Evolutionary conservation across 2,113 vertebrate genomes (phyloP).

Genomic region (Sakesphorus luctuosus): DNA sequence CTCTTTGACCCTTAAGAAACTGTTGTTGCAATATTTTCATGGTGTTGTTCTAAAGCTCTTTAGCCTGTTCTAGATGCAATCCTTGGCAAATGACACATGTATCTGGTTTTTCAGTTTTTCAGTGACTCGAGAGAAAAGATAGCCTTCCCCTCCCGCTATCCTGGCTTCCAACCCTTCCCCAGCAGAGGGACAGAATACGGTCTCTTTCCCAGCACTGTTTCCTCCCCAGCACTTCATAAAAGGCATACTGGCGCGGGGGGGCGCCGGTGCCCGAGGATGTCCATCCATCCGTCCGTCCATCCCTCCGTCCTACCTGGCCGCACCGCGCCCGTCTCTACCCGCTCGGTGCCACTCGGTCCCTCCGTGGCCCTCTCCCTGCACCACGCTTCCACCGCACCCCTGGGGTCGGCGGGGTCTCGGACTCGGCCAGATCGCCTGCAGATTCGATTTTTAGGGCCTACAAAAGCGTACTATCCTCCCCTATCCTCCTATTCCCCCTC

Average conservation of each 20-base stretch:
- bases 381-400: neutral
- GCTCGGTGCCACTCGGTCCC: neutral
- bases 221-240: neutral
- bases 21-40: neutral
- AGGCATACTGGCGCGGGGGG: neutral
- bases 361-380: neutral
- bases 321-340: neutral
- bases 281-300: neutral
- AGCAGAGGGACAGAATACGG: neutral
- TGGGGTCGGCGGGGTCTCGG: neutral
- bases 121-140: neutral
- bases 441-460: conserved; percentile 13
- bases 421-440: neutral
- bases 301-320: neutral
- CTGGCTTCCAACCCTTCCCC: neutral
- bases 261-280: neutral
- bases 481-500: neutral
- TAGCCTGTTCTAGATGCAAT: neutral
- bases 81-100: neutral
- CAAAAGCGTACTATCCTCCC: neutral
- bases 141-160: neutral
- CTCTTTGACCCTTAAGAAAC: neutral
- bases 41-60: neutral
- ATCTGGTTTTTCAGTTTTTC: conserved; percentile 5
- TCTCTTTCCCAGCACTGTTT: neutral